These are phyloP conservation scores for Mesembrinibis cayennensis DNA, from an alignment of 2,113 vertebrate species.

Conservation along the genomic window DNA sequence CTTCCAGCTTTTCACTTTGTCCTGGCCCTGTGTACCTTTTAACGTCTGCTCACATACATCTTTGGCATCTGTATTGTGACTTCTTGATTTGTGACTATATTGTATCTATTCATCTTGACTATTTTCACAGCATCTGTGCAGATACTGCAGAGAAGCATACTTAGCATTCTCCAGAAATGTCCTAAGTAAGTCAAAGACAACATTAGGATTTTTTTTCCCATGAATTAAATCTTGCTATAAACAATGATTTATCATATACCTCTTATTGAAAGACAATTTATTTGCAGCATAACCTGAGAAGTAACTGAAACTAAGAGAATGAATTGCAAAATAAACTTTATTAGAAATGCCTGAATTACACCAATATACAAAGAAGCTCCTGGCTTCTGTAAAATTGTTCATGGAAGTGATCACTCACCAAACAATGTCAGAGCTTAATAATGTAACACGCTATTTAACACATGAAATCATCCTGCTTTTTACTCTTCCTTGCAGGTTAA, in stretches of 20 bases:
- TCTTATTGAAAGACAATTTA: neutral
- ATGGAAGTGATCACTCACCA: neutral
- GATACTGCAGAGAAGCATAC: neutral
- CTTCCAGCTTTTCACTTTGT: neutral
- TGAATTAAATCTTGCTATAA: neutral
- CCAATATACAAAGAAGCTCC: neutral
- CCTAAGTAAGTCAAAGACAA: neutral
- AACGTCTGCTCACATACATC: neutral
- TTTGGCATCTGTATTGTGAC: neutral
- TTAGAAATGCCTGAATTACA: neutral
- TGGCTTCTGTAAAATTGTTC: neutral
- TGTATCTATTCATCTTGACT: neutral
- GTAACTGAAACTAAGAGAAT: neutral
- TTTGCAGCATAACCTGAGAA: neutral
- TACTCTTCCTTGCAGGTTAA: neutral
- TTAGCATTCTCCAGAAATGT: neutral
- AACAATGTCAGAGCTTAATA: neutral
- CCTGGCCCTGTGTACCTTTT: neutral
- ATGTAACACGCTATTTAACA: neutral
- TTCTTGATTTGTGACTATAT: neutral
- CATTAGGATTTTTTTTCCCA: neutral
- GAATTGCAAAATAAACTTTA: neutral
- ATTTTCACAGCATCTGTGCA: neutral
- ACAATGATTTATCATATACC: neutral
- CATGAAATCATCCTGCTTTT: neutral